These are phyloP conservation scores for Microcebus tavaratra DNA, from an alignment of 2,113 vertebrate species.

Conservation along the genomic window DNA sequence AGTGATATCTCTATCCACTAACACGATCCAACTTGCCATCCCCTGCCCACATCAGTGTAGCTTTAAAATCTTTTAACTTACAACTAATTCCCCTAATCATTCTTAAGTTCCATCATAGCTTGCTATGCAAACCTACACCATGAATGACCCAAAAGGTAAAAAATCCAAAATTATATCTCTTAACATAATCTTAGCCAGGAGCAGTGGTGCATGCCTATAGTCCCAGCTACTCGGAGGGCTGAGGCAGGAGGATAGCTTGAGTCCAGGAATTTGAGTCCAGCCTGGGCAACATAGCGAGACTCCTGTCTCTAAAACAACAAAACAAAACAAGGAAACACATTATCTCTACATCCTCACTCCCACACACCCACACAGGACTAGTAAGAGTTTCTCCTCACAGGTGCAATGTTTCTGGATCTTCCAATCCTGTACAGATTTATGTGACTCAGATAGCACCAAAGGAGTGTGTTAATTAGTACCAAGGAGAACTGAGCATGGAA, in stretches of 20 bases:
- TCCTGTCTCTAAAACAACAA: no score
- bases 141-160: conserved; percentile 11
- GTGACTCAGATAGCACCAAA: not conserved
- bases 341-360: not conserved
- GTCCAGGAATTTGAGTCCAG: no score
- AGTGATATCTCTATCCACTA: not conserved
- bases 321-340: no score
- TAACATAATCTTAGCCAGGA: not conserved
- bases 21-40: not conserved
- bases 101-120: conserved; percentile 20
- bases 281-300: no score
- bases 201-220: no score
- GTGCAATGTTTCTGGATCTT: not conserved
- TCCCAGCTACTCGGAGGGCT: no score
- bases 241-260: no score
- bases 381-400: not conserved
- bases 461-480: not conserved
- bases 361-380: not conserved
- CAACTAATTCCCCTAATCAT: not conserved
- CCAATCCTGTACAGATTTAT: not conserved
- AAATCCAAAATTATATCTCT: not conserved
- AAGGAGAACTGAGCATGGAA: conserved; percentile 15
- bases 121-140: not conserved
- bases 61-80: conserved; percentile 40
- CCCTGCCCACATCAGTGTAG: not conserved